Evolutionary conservation across 2,888 invertebrate genomes (phyloP).

Genomic region (Steinernema scapterisci): DNA sequence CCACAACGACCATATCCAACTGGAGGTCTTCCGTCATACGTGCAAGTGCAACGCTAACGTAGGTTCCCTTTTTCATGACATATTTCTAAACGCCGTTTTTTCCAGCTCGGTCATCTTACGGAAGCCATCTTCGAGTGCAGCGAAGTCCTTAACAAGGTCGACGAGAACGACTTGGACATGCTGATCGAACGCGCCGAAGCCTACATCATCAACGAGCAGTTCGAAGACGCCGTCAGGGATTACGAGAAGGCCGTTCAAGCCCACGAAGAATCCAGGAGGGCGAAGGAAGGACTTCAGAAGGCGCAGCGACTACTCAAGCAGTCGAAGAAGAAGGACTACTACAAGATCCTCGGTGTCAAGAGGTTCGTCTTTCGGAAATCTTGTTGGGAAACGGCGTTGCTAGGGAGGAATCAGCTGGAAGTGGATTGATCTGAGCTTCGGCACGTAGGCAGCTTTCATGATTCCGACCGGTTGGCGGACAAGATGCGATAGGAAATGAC

Average conservation of each 20-base stretch:
- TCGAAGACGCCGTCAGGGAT: conserved; percentile 87
- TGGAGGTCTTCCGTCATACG: conserved; percentile 77
- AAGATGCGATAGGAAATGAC: too few relatives aligned
- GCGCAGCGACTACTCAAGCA: conserved; percentile 91
- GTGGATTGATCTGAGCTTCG: too few relatives aligned
- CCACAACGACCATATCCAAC: conserved; percentile 71
- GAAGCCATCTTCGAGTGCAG: conserved; percentile 81
- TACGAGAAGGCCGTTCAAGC: conserved; percentile 84
- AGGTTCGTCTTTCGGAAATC: conserved; percentile 72
- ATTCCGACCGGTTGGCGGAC: too few relatives aligned
- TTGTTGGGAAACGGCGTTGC: too few relatives aligned
- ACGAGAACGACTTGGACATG: conserved; percentile 76
- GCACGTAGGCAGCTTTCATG: too few relatives aligned
- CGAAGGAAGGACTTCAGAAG: conserved; percentile 84
- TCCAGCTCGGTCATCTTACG: conserved; percentile 73
- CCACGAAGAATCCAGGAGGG: conserved; percentile 80
- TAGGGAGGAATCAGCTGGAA: too few relatives aligned
- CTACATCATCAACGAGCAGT: conserved; percentile 84
- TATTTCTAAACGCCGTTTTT: neutral
- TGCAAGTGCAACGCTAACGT: conserved; percentile 77
- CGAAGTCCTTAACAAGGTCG: conserved; percentile 78
- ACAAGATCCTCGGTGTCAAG: conserved; percentile 91
- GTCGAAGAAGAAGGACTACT: conserved; percentile 90
- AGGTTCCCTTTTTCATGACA: neutral
- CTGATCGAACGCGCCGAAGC: conserved; percentile 92